phyloP scores from a whole-genome alignment of 2,888 invertebrate genomes.

The Pristionchus arcanus region DNA sequence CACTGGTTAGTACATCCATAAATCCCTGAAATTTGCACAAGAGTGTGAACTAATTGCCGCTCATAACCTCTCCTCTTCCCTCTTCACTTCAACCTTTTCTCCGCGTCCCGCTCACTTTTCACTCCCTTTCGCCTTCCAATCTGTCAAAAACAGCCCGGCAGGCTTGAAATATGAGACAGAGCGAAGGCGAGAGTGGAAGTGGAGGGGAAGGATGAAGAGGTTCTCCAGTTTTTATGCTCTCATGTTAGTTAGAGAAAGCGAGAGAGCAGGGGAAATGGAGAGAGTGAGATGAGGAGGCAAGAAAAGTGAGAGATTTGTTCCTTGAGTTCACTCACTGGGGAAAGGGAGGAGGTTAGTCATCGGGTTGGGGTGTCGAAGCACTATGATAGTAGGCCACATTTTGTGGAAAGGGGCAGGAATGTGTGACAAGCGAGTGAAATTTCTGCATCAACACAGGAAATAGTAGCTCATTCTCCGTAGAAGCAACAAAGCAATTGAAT shows the following conservation, averaged over 20 bases:
- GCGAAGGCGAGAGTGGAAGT: constrained; percentile 19
- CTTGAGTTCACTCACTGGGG: not conserved
- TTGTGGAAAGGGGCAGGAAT: not conserved
- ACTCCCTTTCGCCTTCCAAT: constrained; percentile 11
- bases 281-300: not conserved
- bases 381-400: not conserved
- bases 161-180: constrained; percentile 45
- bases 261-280: not conserved
- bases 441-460: not conserved
- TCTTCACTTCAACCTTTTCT: not conserved
- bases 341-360: not conserved
- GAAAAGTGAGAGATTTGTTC: not conserved
- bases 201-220: not conserved
- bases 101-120: not conserved
- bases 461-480: too few species aligned
- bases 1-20: not conserved
- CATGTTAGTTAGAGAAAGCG: not conserved
- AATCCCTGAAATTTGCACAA: not conserved
- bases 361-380: not conserved
- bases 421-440: not conserved
- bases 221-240: not conserved
- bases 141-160: constrained; percentile 43
- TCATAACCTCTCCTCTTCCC: not conserved
- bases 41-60: not conserved
- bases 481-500: not conserved